phyloP scores from a whole-genome alignment of 2,797 vertebrate species.

The Parauchenoglanis punctatus region DNA sequence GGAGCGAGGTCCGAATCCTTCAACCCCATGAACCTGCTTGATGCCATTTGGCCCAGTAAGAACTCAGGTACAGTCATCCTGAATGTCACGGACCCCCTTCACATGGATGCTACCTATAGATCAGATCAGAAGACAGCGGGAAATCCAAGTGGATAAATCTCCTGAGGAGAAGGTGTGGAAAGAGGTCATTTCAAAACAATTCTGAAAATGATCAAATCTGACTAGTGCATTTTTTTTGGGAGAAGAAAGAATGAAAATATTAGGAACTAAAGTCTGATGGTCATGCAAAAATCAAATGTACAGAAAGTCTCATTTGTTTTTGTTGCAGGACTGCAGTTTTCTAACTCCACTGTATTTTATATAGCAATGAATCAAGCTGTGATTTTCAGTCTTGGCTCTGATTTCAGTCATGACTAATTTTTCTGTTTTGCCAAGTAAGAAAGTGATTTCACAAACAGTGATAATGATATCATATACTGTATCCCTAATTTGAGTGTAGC shows the following conservation, averaged over 20 bases:
- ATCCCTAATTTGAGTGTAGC: not conserved
- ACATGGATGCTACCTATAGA: conserved; percentile 18
- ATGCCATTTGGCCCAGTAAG: conserved; percentile 35
- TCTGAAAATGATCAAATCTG: not conserved
- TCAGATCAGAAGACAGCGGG: conserved; percentile 17
- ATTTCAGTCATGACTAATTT: not conserved
- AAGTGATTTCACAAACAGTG: too few relatives aligned
- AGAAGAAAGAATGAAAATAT: not conserved
- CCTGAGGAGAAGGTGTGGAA: not conserved
- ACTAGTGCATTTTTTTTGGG: not conserved
- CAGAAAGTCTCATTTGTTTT: not conserved
- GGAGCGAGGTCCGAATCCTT: conserved; percentile 6
- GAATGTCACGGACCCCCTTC: conserved; percentile 53
- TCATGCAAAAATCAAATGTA: not conserved
- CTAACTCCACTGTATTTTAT: not conserved
- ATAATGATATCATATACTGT: not conserved
- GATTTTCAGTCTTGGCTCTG: not conserved
- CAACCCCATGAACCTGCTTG: conserved; percentile 36
- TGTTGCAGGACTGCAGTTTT: not conserved
- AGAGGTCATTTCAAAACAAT: not conserved
- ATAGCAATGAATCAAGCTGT: not conserved
- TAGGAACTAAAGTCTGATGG: not conserved
- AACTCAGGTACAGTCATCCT: conserved; percentile 52
- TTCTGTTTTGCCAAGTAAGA: not conserved
- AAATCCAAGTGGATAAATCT: not conserved